phyloP scores from a whole-genome alignment of 2,797 vertebrate species.

The Acipenser transmontanus region DNA sequence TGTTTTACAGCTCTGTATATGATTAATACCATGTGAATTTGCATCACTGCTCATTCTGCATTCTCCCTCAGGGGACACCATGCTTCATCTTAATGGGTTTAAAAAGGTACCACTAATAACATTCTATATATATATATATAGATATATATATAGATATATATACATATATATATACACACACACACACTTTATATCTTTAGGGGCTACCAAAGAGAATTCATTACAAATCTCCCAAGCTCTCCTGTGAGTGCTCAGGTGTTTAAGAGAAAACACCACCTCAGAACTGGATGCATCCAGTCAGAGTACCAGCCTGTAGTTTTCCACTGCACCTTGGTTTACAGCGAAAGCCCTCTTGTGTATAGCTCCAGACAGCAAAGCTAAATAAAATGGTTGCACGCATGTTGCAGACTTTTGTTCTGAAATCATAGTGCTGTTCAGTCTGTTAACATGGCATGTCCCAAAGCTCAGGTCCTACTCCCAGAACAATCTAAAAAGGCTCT shows the following conservation, averaged over 20 bases:
- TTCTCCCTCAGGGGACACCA: too few relatives aligned
- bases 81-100: too few relatives aligned
- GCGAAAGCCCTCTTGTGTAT: constrained; percentile 43
- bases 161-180: too few relatives aligned
- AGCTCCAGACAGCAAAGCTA: constrained; percentile 51
- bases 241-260: background rate
- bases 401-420: constrained; percentile 51
- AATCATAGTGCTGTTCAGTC: constrained; percentile 52
- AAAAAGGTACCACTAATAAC: too few relatives aligned
- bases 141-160: too few relatives aligned
- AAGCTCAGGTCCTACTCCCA: constrained; percentile 56
- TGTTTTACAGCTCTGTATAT: too few relatives aligned
- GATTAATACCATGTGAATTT: too few relatives aligned
- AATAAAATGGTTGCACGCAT: constrained; percentile 56
- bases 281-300: too few relatives aligned
- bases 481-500: constrained; percentile 49
- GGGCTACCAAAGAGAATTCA: background rate
- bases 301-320: background rate
- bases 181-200: background rate
- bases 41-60: too few relatives aligned
- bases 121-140: too few relatives aligned
- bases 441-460: constrained; percentile 65
- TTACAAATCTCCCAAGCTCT: background rate
- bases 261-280: background rate
- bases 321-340: constrained; percentile 11